phyloP scores from a whole-genome alignment of 2,888 invertebrate species.

The Xestia ashworthii region DNA sequence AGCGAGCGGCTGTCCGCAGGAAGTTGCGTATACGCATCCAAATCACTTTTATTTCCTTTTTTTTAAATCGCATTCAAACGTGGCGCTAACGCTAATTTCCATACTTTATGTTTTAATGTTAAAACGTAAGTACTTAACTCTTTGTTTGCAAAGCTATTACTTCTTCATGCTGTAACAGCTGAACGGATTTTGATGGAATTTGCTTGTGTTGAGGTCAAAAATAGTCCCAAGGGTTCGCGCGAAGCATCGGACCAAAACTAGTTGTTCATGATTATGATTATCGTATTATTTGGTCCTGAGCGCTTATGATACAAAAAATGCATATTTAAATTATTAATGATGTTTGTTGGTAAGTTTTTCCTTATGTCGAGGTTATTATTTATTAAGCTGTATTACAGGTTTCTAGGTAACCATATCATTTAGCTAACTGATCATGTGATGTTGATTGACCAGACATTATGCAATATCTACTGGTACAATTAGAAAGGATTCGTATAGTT shows the following conservation, averaged over 20 bases:
- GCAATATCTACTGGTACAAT: neutral
- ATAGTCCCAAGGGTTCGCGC: no score
- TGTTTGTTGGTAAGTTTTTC: constrained; percentile 30
- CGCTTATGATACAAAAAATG: constrained; percentile 16
- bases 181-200: neutral
- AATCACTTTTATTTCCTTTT: constrained; percentile 70
- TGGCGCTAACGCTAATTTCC: constrained; percentile 26
- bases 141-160: neutral
- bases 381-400: constrained; percentile 32
- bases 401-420: constrained; percentile 10
- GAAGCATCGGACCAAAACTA: neutral
- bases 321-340: constrained; percentile 3
- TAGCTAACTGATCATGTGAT: constrained; percentile 7
- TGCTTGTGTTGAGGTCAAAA: neutral
- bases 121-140: neutral
- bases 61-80: constrained; percentile 45
- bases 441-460: constrained; percentile 11
- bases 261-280: neutral
- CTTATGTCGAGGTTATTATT: constrained; percentile 16
- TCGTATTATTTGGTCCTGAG: neutral
- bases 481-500: neutral
- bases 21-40: constrained; percentile 78
- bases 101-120: neutral
- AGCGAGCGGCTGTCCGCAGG: constrained; percentile 66
- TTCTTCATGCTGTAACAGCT: neutral